Conservation (phyloP, 2,113 vertebrate species). For the Australoheros scitulus region DNA sequence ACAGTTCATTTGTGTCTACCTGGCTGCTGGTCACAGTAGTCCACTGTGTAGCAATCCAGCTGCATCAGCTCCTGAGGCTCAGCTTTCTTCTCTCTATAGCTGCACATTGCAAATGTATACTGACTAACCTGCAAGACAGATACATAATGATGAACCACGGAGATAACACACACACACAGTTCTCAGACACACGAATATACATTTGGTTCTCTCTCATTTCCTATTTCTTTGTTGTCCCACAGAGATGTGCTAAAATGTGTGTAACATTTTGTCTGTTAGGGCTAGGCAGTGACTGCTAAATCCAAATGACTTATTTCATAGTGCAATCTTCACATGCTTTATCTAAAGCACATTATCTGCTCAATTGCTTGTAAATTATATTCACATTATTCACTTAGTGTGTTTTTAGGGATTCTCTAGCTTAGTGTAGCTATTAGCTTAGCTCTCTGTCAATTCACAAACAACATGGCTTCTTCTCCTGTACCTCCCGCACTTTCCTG, state of each 20-base stretch:
- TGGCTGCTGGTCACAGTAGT: slow-evolving; percentile 93
- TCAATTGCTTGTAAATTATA: too few relatives aligned
- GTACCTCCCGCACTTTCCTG: too few relatives aligned
- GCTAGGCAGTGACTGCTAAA: neutral
- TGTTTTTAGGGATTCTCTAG: too few relatives aligned
- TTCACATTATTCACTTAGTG: too few relatives aligned
- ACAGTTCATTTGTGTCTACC: slow-evolving; percentile 71
- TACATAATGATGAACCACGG: neutral
- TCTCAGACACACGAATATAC: neutral
- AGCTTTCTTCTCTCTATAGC: slow-evolving; percentile 96
- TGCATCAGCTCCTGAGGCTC: slow-evolving; percentile 98
- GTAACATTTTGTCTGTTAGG: neutral
- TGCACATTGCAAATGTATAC: slow-evolving; percentile 99
- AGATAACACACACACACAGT: neutral
- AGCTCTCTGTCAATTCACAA: too few relatives aligned
- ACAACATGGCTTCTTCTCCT: too few relatives aligned
- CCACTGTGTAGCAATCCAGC: slow-evolving; percentile 96
- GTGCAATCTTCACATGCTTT: too few relatives aligned
- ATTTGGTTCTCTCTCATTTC: neutral
- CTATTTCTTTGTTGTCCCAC: neutral
- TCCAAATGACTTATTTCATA: neutral
- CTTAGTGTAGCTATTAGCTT: too few relatives aligned
- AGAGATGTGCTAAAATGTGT: neutral
- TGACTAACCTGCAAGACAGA: slow-evolving; percentile 89
- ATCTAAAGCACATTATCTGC: too few relatives aligned